Evolutionary conservation across 2,113 vertebrate species (phyloP).

Genomic region (Petrocephalus zakoni): DNA sequence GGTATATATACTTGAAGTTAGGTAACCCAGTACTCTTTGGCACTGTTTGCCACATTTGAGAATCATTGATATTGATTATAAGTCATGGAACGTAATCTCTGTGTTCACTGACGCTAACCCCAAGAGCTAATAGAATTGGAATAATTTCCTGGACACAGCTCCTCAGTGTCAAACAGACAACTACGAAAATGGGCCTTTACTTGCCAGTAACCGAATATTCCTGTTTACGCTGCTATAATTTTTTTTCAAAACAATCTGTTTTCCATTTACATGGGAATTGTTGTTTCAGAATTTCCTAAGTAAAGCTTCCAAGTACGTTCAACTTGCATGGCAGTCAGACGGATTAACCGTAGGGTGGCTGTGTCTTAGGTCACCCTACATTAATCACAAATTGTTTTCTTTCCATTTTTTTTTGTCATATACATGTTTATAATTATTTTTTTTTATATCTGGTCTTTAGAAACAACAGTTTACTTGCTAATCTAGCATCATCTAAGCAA

Average conservation of each 20-base stretch:
- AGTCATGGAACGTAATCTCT: not conserved
- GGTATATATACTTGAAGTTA: not conserved
- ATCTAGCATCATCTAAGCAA: slow-evolving; percentile 8
- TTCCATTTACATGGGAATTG: not conserved
- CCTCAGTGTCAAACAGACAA: not conserved
- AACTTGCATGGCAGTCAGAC: not conserved
- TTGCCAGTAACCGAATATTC: not conserved
- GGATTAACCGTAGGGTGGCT: not conserved
- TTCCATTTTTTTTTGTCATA: not conserved
- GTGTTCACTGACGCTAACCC: not conserved
- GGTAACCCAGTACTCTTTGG: not conserved
- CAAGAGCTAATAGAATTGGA: not conserved
- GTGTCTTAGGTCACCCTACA: slow-evolving; percentile 6
- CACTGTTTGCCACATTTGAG: not conserved
- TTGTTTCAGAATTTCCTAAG: not conserved
- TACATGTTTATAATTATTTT: not conserved
- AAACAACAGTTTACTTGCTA: not conserved
- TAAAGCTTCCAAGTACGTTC: slow-evolving; percentile 7
- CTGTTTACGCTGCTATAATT: not conserved
- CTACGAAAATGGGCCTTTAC: not conserved
- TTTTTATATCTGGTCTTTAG: not conserved
- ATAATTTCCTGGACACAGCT: not conserved
- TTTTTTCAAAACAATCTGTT: not conserved
- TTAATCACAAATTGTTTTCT: not conserved
- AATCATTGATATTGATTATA: not conserved